Evolutionary conservation across 2,888 invertebrate genomes (phyloP), one percentile per base, ranked within the genome.

Genomic region (Xestobium rufovillosum): DNA sequence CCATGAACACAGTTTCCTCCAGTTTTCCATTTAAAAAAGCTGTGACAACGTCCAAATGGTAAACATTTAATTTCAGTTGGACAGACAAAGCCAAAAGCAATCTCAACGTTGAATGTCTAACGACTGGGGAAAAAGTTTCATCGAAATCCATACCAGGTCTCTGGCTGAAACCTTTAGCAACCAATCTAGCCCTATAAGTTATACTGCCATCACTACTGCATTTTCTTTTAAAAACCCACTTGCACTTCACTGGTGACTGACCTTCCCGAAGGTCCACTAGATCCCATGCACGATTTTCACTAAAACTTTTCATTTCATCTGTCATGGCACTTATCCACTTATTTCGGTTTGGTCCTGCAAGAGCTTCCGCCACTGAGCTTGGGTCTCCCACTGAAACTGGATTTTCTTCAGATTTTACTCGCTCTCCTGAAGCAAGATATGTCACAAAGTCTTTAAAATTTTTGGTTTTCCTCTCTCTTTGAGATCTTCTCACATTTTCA

Each of bases 1-100:
- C 17, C 36, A 39, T 39, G 25, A 16, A 46, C 3, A 46, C 25
- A 14, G 27, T 25, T 26, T 46, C 42, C 9, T 34, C 14, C 12
- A 46, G 19, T 11, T 42, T 31, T 8, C 37, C 44, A 37, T 46
- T 29, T 10, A 45, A 19, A 27, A 46, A 46, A 3, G 44, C 46
- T 27, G 39, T 42, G 25, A 31, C 27, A 6, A 46, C 44, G 40
- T 46, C 44, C n/a, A 42, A 26, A 14, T 46, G 46, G 12, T 36
- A 25, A 10, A 46, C 33, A 29, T 34, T 17, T 19, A 44, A 33
- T 17, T 39, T 31, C 19, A 31, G 23, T 28, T 42, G 19, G 3
- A 40, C 38, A 11, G 40, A 17, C 8, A 46, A 14, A 15, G 42
- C 36, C 14, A 46, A 16, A 11, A 46, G 26, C 14, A 42, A 8